These are phyloP conservation scores for Colostygia pectinataria DNA, from an alignment of 2,888 invertebrate species.

Conservation along the genomic window DNA sequence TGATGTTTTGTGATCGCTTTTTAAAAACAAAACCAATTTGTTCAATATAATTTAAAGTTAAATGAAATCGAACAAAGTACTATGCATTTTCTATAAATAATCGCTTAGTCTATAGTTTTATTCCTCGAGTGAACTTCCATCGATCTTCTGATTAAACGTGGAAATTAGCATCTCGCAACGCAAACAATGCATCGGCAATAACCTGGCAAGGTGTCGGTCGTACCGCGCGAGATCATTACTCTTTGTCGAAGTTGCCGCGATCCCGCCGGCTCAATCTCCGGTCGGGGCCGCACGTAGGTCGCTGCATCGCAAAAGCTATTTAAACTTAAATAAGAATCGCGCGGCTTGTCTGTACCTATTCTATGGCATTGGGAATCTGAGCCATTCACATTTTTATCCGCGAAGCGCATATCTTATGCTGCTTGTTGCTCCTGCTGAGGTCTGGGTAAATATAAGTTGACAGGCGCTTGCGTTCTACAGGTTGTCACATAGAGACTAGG, in stretches of 20 bases:
- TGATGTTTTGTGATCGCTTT: too few species aligned
- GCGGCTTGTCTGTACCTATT: slow-evolving; percentile 21
- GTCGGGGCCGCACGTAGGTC: slow-evolving; percentile 44
- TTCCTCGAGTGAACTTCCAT: not conserved
- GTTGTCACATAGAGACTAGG: too few species aligned
- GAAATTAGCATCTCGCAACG: slow-evolving; percentile 11
- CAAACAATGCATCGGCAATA: slow-evolving; percentile 18
- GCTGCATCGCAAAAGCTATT: slow-evolving; percentile 55
- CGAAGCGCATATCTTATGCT: not conserved
- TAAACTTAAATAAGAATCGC: slow-evolving; percentile 61
- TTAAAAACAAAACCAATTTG: too few species aligned
- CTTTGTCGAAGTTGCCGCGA: slow-evolving; percentile 60
- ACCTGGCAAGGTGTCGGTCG: slow-evolving; percentile 39
- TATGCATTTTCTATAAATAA: too few species aligned
- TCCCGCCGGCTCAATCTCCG: slow-evolving; percentile 56
- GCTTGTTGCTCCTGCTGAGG: slow-evolving; percentile 14
- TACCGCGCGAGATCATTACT: slow-evolving; percentile 53
- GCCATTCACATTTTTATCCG: not conserved
- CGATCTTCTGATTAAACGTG: slow-evolving; percentile 8
- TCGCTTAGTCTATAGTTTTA: too few species aligned
- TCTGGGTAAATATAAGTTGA: too few species aligned
- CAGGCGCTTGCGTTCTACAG: too few species aligned
- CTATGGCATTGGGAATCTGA: slow-evolving; percentile 22
- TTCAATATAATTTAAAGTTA: too few species aligned
- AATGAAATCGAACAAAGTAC: too few species aligned